Conservation (phyloP, 2,888 invertebrate species). For the Sarcophaga caerulescens region DNA sequence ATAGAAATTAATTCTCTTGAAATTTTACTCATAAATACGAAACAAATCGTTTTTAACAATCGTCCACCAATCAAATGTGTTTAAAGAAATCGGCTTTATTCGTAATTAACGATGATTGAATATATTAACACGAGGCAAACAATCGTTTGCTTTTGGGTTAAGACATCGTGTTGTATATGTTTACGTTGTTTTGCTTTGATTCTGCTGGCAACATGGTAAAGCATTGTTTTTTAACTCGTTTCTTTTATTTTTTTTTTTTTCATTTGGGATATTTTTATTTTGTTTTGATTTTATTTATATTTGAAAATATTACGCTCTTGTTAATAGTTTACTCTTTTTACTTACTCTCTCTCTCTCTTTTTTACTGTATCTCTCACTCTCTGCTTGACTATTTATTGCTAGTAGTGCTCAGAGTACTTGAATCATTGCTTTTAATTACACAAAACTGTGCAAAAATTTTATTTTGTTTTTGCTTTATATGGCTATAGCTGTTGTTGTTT, state of each 20-base stretch:
- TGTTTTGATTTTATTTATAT: conserved; percentile 2
- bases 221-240: conserved; percentile 6
- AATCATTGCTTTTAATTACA: conserved; percentile 42
- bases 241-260: conserved; percentile 11
- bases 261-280: not conserved
- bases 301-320: not conserved
- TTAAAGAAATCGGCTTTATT: conserved; percentile 43
- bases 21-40: conserved; percentile 32
- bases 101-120: conserved; percentile 38
- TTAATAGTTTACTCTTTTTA: not conserved
- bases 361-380: not conserved
- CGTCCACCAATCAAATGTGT: conserved; percentile 66
- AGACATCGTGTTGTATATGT: conserved; percentile 37
- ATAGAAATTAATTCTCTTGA: not conserved
- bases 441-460: conserved; percentile 35
- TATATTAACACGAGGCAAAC: conserved; percentile 5
- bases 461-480: no score
- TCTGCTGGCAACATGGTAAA: not conserved
- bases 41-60: not conserved
- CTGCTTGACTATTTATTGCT: not conserved
- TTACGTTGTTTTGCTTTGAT: conserved; percentile 30
- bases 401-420: not conserved
- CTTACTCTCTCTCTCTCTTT: not conserved
- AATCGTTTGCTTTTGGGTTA: not conserved
- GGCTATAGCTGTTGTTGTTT: not conserved